phyloP scores from a whole-genome alignment of 2,888 invertebrate species.

The Sphecodes monilicornis region DNA sequence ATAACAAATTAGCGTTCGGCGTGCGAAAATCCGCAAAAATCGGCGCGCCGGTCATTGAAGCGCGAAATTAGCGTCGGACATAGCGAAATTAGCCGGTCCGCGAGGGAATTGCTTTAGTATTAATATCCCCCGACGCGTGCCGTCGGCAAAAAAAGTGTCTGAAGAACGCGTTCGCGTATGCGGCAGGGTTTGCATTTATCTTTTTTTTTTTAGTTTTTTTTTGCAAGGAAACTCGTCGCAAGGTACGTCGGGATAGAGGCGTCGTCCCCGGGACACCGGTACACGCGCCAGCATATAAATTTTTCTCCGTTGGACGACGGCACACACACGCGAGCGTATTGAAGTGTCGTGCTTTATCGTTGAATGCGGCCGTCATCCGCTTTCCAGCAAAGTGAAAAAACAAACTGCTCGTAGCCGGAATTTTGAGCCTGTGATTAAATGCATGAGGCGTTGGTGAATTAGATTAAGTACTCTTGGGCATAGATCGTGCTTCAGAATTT shows the following conservation, averaged over 20 bases:
- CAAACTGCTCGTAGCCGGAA: constrained; percentile 46
- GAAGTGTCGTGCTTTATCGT: constrained; percentile 60
- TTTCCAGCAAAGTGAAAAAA: constrained; percentile 43
- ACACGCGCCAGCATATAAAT: constrained; percentile 25
- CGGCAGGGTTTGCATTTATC: constrained; percentile 8
- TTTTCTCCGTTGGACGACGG: constrained; percentile 17
- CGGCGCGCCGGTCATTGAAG: neutral
- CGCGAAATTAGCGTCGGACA: neutral
- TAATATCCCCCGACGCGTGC: neutral
- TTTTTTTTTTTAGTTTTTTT: neutral
- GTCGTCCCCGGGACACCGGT: neutral
- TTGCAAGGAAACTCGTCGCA: constrained; percentile 4
- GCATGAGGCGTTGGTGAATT: constrained; percentile 65
- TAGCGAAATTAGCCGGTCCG: neutral
- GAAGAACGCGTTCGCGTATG: neutral
- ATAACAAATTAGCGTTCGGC: too few relatives aligned
- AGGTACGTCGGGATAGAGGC: constrained; percentile 3
- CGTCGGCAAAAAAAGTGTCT: neutral
- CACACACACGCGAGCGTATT: neutral
- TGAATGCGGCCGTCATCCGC: constrained; percentile 47
- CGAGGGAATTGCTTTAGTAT: neutral
- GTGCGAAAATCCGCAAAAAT: neutral
- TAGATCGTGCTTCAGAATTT: constrained; percentile 63
- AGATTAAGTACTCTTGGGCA: constrained; percentile 68
- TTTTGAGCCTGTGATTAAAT: constrained; percentile 67